Evolutionary conservation across 1,140 invertebrate genomes (phyloP), one percentile per base, ranked within the genome.

Genomic region (Papilio machaon): DNA sequence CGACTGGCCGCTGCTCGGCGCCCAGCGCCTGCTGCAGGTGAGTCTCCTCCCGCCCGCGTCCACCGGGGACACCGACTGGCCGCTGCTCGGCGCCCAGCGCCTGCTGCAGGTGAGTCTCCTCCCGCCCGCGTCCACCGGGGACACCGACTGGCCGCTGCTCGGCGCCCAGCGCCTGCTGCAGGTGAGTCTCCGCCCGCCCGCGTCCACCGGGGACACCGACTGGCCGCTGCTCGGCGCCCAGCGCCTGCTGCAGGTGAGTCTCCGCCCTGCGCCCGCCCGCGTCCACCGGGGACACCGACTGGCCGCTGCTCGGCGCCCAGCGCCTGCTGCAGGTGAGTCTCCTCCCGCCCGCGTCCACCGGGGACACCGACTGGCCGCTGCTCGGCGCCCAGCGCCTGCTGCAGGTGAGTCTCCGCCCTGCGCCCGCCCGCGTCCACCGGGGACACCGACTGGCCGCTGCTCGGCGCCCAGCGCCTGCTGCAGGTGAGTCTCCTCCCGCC

Each of bases 11-110:
- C 90, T 93, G 30, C 74, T 90, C 81, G 85, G 86, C 11, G 87
- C 94, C 0, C 88, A 91, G 67, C 91, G 94, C 4, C 83, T 95
- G 10, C 84, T 94, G 46, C 92, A 93, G 89, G 93, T 94, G n/a
- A 46, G 81, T 60, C 3, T 3, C 58, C n/a, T n/a, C n/a, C n/a
- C n/a, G n/a, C n/a, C n/a, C n/a, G n/a, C n/a, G n/a, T n/a, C n/a
- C n/a, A n/a, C n/a, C n/a, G n/a, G n/a, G n/a, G n/a, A n/a, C n/a
- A n/a, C n/a, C n/a, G n/a, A n/a, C n/a, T n/a, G n/a, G n/a, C n/a
- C n/a, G n/a, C n/a, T n/a, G n/a, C n/a, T n/a, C n/a, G n/a, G n/a
- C 17, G 54, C 17, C 17, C 54, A 2, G 7, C 52, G 52, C 52
- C 52, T 30, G 23, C 23, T 30, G 23, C 23, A 30, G 23, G 23